Conservation (phyloP, 2,888 invertebrate genomes). For the Zygaena filipendulae region DNA sequence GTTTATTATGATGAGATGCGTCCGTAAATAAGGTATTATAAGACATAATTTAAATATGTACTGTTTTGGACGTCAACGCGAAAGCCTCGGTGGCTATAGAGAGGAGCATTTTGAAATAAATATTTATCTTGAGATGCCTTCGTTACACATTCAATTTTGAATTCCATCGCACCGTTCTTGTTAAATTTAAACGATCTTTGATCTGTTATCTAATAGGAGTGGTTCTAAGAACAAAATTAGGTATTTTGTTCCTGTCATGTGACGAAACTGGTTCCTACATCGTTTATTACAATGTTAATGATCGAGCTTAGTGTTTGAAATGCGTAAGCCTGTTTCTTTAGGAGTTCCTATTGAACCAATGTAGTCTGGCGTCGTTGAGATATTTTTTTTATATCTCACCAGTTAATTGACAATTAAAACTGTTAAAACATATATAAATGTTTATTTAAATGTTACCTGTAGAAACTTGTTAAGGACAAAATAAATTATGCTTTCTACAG, state of each 20-base stretch:
- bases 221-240: conserved; percentile 41
- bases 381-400: too few relatives aligned
- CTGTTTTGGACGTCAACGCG: conserved; percentile 7
- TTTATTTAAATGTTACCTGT: too few relatives aligned
- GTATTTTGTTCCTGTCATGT: conserved; percentile 36
- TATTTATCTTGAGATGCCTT: too few relatives aligned
- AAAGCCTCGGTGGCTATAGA: conserved; percentile 12
- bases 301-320: conserved; percentile 37
- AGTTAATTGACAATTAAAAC: too few relatives aligned
- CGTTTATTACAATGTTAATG: conserved; percentile 45
- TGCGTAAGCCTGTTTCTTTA: too few relatives aligned
- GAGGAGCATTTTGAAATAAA: conserved; percentile 6
- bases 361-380: too few relatives aligned
- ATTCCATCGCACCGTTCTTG: too few relatives aligned
- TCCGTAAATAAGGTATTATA: conserved; percentile 38
- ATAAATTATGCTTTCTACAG: too few relatives aligned
- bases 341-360: too few relatives aligned
- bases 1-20: conserved; percentile 35
- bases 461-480: too few relatives aligned
- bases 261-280: conserved; percentile 32
- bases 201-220: conserved; percentile 57
- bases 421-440: too few relatives aligned
- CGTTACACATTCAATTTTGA: too few relatives aligned
- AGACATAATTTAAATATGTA: conserved; percentile 21
- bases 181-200: conserved; percentile 44